These are phyloP conservation scores for Agrotis puta DNA, from an alignment of 2,888 invertebrate genomes.

Conservation along the genomic window DNA sequence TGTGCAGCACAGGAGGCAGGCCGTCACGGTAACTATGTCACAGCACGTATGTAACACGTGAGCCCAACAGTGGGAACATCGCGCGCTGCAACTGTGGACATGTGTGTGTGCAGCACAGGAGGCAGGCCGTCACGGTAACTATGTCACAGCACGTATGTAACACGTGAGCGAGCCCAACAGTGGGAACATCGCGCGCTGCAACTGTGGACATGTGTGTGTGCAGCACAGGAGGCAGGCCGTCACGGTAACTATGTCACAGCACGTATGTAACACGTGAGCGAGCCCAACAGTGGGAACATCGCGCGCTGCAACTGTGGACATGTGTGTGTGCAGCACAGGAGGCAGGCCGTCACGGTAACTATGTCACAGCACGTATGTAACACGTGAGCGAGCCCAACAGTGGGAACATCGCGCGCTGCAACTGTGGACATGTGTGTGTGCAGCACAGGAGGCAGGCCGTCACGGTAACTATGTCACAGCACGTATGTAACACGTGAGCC, in stretches of 20 bases:
- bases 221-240: conserved; percentile 65
- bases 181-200: conserved; percentile 83
- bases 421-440: conserved; percentile 91
- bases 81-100: conserved; percentile 91
- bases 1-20: conserved; percentile 69
- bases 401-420: conserved; percentile 83
- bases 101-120: conserved; percentile 81
- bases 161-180: conserved; percentile 60
- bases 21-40: conserved; percentile 35
- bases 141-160: no score
- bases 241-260: conserved; percentile 35
- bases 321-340: conserved; percentile 81
- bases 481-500: conserved; percentile 60
- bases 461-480: conserved; percentile 35
- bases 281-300: conserved; percentile 64
- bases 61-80: conserved; percentile 64
- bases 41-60: conserved; percentile 59
- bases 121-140: conserved; percentile 56
- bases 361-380: no score
- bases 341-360: conserved; percentile 56
- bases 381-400: conserved; percentile 60
- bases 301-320: conserved; percentile 91
- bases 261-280: conserved; percentile 60
- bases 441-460: conserved; percentile 65
- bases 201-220: conserved; percentile 91